Evolutionary conservation across 2,888 invertebrate species (phyloP), one percentile per base, ranked within the genome.

Genomic region (Camptogramma bilineatum): DNA sequence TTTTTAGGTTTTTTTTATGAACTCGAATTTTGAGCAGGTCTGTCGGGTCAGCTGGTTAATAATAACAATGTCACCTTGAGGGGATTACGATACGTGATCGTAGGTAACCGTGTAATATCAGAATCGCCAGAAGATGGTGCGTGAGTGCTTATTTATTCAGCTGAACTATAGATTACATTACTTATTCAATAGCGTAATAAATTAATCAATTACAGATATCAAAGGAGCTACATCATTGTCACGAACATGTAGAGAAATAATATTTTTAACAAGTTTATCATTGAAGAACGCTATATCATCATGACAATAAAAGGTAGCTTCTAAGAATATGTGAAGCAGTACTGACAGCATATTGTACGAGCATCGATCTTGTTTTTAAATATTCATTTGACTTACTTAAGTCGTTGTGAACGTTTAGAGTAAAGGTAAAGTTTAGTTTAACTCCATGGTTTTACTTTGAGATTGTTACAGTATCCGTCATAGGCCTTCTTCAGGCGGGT

Each of bases 381-480:
- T n/a, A 39, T 13, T 39, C 13, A 13, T 39, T 39, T 13, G 34
- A 13, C 10, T 39, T 13, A 4, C 28, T 28, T 3, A 2, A 39
- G 34, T 39, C 10, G 34, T 13, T 1, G 13, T 39, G 3, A 39
- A 21, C 19, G n/a, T 39, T 44, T 44, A 21, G 21, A 28, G 44
- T 13, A 13, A 4, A 17, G 13, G 10, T 5, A 52, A 52, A 52
- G n/a, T 21, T 44, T 21, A n/a, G 19, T 48, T 21, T 18, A 2
- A 18, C 46, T 50, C n/a, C n/a, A n/a, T n/a, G n/a, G n/a, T n/a
- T n/a, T n/a, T n/a, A n/a, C n/a, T n/a, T 51, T 51, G 31, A 31
- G 31, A 48, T 48, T 48, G 5, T 48, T 48, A 50, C 24, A 47
- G 34, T 59, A 59, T 52, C 46, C 18, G 16, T 59, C 44, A 39